These are phyloP conservation scores for Cochlearius cochlearius DNA, from an alignment of 2,113 vertebrate species.

Conservation along the genomic window DNA sequence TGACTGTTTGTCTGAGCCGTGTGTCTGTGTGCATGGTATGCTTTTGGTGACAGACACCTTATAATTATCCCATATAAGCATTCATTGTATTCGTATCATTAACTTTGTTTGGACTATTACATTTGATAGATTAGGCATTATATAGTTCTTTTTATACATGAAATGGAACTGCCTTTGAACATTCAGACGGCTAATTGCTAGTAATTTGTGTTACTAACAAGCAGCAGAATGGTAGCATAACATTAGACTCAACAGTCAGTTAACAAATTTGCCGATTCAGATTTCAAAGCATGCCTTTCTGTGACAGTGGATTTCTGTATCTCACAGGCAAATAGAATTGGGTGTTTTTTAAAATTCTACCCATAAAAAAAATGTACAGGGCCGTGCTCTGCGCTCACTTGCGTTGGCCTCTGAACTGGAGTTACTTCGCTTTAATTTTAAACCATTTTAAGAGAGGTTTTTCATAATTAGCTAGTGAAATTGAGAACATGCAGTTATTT, in stretches of 20 bases:
- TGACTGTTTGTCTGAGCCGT: slow-evolving; percentile 44
- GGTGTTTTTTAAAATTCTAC: neutral
- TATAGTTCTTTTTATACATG: slow-evolving; percentile 80
- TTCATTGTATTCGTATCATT: slow-evolving; percentile 78
- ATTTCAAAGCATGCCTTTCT: slow-evolving; percentile 66
- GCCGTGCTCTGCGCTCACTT: neutral
- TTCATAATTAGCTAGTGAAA: neutral
- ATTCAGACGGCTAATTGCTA: slow-evolving; percentile 83
- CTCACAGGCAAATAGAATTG: neutral
- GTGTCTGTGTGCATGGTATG: slow-evolving; percentile 38
- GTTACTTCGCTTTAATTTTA: neutral
- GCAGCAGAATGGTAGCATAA: slow-evolving; percentile 80
- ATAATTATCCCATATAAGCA: slow-evolving; percentile 79
- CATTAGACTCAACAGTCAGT: slow-evolving; percentile 83
- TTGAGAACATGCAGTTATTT: neutral
- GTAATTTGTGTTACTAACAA: slow-evolving; percentile 86
- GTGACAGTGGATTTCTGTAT: slow-evolving; percentile 58
- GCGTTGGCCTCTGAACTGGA: neutral
- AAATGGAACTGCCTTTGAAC: slow-evolving; percentile 84
- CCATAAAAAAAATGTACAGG: neutral
- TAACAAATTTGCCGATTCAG: slow-evolving; percentile 81
- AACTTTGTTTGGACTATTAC: slow-evolving; percentile 83
- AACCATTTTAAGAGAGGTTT: neutral
- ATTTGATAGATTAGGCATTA: slow-evolving; percentile 84
- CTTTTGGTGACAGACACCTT: slow-evolving; percentile 74